Base-by-base conservation (phyloP, 2,113 vertebrate species). In the Quiscalus mexicanus region DNA sequence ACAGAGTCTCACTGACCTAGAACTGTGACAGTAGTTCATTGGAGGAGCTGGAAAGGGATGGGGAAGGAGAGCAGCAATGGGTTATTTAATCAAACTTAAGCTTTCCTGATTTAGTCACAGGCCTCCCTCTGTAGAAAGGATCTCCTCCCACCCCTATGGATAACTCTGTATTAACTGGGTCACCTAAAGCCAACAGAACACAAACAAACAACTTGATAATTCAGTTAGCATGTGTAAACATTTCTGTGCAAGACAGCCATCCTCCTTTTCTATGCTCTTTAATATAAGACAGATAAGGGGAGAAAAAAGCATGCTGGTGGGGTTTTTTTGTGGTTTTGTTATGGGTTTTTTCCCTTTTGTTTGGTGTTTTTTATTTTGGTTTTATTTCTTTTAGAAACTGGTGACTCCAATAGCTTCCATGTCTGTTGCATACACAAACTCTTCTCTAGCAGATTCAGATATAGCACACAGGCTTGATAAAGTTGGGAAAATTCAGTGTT, bases 101-200 rank as follows among this genome's bases (percentile, higher is more conserved):
- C 56, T 91, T 87, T 87, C 58, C 73, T 89, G 56, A 63, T 84
- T 75, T 71, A 95, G 87, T 47, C 55, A 84, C 24, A 77, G 81
- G 62, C 73, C 12, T 44, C 68, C 10, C 35, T 75, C 60, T n/a
- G 47, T 33, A 89, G 62, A 55, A 74, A 84, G 42, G 44, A 69
- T 60, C 71, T 59, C 68, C 64, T 81, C 73, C 73, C 1, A 12
- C 50, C n/a, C 39, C 28, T n/a, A 44, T 15, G 45, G 87, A 81
- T 73, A 93, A 87, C 45, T 92, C 65, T 28, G 19, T 30, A 65
- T 87, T 93, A 93, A 91, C 41, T 87, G 73, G 77, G 81, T 94
- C 84, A 93, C 15, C 35, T 77, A 84, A 86, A 70, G 87, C 68
- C 68, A 87, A 65, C n/a, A 56, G 45, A 92, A 86, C 42, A 52